phyloP scores from a whole-genome alignment of 2,113 vertebrate genomes.

The Pelmatolapia mariae region DNA sequence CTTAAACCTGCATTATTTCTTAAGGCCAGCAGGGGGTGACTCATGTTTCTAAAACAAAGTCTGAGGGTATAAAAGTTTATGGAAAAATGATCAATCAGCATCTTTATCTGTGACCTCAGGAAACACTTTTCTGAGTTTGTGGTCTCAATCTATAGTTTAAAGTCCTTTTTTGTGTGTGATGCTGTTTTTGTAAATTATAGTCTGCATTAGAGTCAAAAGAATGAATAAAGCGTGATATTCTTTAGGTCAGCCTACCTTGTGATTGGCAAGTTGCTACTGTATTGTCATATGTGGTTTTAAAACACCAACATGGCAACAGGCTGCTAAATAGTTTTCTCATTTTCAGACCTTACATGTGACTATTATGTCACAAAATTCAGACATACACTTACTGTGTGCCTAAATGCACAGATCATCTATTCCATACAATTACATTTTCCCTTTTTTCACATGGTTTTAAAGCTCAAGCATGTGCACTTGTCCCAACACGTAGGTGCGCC shows the following conservation, averaged over 20 bases:
- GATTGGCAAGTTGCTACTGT: accelerated
- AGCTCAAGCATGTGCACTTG: background rate
- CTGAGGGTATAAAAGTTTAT: background rate
- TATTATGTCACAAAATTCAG: background rate
- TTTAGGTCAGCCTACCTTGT: background rate
- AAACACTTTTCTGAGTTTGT: background rate
- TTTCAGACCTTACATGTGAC: accelerated
- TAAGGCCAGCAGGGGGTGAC: background rate
- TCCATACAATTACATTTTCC: background rate
- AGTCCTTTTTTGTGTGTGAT: background rate
- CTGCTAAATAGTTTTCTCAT: background rate
- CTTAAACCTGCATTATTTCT: background rate
- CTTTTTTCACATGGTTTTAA: background rate
- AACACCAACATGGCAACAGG: background rate
- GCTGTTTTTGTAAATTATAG: background rate
- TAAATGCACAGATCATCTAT: background rate
- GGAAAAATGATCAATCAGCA: background rate
- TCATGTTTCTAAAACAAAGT: background rate
- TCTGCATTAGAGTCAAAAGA: accelerated
- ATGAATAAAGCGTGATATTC: background rate
- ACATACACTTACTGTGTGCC: background rate
- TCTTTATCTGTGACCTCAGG: background rate
- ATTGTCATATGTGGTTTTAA: background rate
- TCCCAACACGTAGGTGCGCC: conserved; percentile 55
- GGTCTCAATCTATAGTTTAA: background rate